Conservation (phyloP, 2,113 vertebrate genomes). For the Semnopithecus entellus region DNA sequence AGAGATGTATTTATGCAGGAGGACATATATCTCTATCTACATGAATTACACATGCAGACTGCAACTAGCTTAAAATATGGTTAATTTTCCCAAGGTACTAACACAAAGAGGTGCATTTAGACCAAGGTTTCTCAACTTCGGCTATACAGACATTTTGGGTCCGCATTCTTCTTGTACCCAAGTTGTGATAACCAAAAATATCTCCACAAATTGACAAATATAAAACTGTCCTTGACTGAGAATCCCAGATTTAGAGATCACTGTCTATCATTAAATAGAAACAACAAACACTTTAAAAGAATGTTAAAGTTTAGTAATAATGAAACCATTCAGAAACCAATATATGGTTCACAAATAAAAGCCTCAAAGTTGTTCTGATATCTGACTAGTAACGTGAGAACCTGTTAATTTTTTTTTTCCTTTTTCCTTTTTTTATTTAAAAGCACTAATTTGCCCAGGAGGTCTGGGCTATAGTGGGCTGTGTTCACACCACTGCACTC, state of each 20-base stretch:
- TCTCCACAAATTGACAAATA: not conserved
- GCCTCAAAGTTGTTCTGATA: not conserved
- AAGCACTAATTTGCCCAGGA: too few species aligned
- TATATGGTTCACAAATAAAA: not conserved
- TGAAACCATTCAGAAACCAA: not conserved
- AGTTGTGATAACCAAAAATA: not conserved
- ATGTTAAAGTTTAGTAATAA: not conserved
- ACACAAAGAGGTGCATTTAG: not conserved
- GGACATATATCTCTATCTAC: not conserved
- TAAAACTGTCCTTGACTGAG: not conserved
- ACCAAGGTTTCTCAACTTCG: not conserved
- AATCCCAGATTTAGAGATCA: not conserved
- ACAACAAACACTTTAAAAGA: not conserved
- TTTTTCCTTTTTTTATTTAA: too few species aligned
- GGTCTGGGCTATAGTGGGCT: too few species aligned
- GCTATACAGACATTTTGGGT: not conserved
- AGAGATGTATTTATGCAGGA: not conserved
- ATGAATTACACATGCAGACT: not conserved
- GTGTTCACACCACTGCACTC: too few species aligned
- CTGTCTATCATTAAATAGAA: not conserved
- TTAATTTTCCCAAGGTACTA: not conserved
- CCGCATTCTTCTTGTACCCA: not conserved
- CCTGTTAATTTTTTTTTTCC: not conserved
- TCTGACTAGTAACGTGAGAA: not conserved
- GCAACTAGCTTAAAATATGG: not conserved